Percentiles rank a stretch among this genome's conserved stretches.
phyloP scores from a whole-genome alignment of 2,797 vertebrate genomes.

The Gallirallus australis region DNA sequence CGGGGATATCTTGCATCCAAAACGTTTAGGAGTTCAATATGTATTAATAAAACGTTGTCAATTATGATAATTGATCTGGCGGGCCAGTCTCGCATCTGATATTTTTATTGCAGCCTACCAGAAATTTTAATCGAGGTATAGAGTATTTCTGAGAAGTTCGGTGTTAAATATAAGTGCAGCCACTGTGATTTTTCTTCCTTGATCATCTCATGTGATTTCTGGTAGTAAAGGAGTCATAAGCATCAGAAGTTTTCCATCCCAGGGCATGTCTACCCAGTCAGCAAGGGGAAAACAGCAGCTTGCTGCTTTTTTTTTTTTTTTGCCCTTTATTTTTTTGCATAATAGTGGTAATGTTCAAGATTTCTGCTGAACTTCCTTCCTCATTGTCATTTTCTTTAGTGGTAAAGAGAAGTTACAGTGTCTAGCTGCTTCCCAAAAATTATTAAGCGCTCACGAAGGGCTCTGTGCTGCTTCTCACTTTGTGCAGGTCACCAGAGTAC shows the following conservation, averaged over 20 bases:
- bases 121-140: constrained; percentile 85
- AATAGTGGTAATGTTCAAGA: constrained; percentile 79
- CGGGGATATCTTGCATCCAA: constrained; percentile 65
- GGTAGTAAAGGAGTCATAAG: constrained; percentile 88
- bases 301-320: not conserved
- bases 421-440: constrained; percentile 74
- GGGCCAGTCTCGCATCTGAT: constrained; percentile 75
- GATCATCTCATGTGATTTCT: constrained; percentile 90
- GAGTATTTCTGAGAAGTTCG: constrained; percentile 91
- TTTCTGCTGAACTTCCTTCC: constrained; percentile 85
- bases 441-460: constrained; percentile 32
- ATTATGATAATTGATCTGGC: constrained; percentile 80
- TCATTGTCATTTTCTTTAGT: constrained; percentile 81
- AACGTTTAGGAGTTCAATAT: constrained; percentile 74
- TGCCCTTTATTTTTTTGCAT: constrained; percentile 70
- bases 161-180: constrained; percentile 83
- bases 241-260: constrained; percentile 88
- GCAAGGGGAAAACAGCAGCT: constrained; percentile 76
- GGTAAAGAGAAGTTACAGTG: constrained; percentile 79
- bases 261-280: constrained; percentile 78
- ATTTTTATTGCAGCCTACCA: constrained; percentile 84
- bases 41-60: constrained; percentile 73
- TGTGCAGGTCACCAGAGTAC: not conserved
- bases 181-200: constrained; percentile 86
- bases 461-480: constrained; percentile 40